Evolutionary conservation across 2,888 invertebrate species (phyloP).

Genomic region (Mantis religiosa): DNA sequence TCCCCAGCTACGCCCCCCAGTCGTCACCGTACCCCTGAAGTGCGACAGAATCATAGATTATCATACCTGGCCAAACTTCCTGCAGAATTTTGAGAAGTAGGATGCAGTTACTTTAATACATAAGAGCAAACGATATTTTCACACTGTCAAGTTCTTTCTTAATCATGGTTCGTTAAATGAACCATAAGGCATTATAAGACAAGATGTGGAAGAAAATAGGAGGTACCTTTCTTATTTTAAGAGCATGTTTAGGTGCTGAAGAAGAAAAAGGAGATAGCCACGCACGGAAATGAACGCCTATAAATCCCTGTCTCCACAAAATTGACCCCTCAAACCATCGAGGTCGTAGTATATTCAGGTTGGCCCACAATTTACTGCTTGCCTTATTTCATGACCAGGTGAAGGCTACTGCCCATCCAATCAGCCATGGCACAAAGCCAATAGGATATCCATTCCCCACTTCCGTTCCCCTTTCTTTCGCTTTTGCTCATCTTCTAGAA

Average conservation of each 20-base stretch:
- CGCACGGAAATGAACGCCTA: neutral
- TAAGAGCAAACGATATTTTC: no score
- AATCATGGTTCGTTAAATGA: no score
- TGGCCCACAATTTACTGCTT: neutral
- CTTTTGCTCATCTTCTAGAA: neutral
- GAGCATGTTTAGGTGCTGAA: neutral
- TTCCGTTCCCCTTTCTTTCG: neutral
- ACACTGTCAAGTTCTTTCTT: no score
- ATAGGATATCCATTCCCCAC: neutral
- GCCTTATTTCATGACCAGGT: conserved; percentile 1
- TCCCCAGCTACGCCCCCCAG: no score
- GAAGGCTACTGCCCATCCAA: neutral
- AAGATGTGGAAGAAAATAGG: no score
- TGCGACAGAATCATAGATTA: no score
- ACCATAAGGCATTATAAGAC: no score
- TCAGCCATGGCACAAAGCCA: conserved; percentile 7
- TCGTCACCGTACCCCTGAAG: no score
- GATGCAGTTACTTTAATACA: no score
- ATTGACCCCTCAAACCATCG: neutral
- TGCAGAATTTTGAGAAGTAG: no score
- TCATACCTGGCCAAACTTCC: no score
- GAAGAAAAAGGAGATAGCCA: neutral
- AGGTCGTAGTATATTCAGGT: neutral
- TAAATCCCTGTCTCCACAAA: neutral
- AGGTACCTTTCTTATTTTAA: no score